These are phyloP conservation scores for Agonum fuliginosum DNA, from an alignment of 2,888 invertebrate genomes.

Conservation along the genomic window DNA sequence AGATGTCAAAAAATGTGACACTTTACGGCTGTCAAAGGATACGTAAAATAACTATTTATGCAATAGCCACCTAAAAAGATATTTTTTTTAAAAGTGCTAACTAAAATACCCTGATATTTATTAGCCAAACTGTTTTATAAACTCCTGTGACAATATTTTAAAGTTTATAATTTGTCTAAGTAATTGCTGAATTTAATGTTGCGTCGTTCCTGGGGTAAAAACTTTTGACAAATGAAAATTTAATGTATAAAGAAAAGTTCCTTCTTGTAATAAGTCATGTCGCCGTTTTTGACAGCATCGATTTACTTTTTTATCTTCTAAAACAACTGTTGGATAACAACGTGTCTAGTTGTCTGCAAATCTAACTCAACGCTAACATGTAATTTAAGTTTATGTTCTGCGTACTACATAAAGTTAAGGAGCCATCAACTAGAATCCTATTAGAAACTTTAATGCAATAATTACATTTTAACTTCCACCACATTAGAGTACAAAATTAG, in stretches of 20 bases:
- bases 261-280: neutral
- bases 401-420: neutral
- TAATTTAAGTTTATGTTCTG: too few species aligned
- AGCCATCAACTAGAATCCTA: neutral
- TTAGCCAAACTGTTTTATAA: too few species aligned
- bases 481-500: neutral
- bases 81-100: too few species aligned
- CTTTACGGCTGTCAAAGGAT: too few species aligned
- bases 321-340: too few species aligned
- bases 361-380: too few species aligned
- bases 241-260: neutral
- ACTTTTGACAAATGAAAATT: constrained; percentile 10
- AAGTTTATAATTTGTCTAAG: neutral
- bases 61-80: too few species aligned
- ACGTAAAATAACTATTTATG: too few species aligned
- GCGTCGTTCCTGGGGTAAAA: neutral
- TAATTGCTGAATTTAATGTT: constrained; percentile 3
- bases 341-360: too few species aligned
- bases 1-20: too few species aligned
- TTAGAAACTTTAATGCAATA: constrained; percentile 5
- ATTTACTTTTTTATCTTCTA: neutral
- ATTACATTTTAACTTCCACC: constrained; percentile 10
- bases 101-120: too few species aligned
- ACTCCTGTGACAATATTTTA: too few species aligned
- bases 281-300: constrained; percentile 3